These are phyloP conservation scores for Brachypalpus laphriformis DNA, from an alignment of 2,888 invertebrate species.

Conservation along the genomic window DNA sequence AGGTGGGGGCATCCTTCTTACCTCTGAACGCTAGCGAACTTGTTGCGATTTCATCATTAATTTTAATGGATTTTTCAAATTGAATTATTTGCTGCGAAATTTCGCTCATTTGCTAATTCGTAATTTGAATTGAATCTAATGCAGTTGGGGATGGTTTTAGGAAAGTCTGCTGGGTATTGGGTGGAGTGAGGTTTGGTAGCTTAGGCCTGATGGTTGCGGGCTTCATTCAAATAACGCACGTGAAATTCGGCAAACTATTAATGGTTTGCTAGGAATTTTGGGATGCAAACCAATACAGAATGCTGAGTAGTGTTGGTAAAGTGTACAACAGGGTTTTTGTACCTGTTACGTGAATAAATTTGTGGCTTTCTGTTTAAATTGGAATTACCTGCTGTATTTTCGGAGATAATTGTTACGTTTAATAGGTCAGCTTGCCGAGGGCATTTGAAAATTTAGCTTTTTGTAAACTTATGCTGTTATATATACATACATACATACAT, in stretches of 20 bases:
- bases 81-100: conserved; percentile 50
- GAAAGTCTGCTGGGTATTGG: neutral
- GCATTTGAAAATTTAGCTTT: neutral
- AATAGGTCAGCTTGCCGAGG: no score
- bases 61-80: conserved; percentile 66
- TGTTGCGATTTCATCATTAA: conserved; percentile 60
- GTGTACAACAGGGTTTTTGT: neutral
- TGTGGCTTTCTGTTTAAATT: neutral
- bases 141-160: neutral
- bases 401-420: neutral
- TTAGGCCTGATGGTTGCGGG: neutral
- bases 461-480: neutral
- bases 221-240: neutral
- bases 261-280: neutral
- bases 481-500: no score
- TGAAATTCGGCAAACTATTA: neutral
- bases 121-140: conserved; percentile 57
- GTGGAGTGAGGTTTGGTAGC: neutral
- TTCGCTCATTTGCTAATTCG: conserved; percentile 39
- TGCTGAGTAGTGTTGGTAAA: neutral
- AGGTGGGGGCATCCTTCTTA: neutral
- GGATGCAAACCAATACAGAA: neutral
- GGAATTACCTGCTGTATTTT: neutral
- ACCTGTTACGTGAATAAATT: neutral
- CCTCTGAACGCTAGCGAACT: conserved; percentile 29